Evolutionary conservation across 2,888 invertebrate species (phyloP).

Genomic region (Lutraria lutraria): DNA sequence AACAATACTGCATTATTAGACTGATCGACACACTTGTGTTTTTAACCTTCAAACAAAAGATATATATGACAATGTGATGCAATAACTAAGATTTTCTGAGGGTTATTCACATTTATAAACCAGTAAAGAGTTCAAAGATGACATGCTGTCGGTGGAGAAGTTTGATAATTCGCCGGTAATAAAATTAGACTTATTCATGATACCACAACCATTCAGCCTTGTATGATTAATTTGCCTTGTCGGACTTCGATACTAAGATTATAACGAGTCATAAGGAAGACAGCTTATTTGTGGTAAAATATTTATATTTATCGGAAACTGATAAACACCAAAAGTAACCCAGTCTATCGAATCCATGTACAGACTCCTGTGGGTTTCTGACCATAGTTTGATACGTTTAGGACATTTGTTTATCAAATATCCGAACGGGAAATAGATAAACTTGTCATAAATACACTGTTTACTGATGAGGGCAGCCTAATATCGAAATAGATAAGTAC

Average conservation of each 20-base stretch:
- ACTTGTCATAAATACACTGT: neutral
- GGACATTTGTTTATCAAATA: neutral
- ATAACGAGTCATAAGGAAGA: neutral
- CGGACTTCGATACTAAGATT: neutral
- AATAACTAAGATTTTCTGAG: too few relatives aligned
- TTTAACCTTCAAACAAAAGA: too few relatives aligned
- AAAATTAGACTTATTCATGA: neutral
- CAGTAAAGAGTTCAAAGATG: too few relatives aligned
- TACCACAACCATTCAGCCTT: neutral
- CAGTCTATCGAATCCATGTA: neutral
- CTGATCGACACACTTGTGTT: too few relatives aligned
- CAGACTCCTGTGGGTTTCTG: neutral
- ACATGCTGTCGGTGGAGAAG: too few relatives aligned
- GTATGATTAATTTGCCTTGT: neutral
- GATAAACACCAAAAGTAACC: neutral
- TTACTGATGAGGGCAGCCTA: constrained; percentile 13
- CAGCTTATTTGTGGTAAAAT: constrained; percentile 4
- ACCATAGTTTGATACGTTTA: neutral
- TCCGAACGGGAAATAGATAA: neutral
- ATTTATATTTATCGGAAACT: neutral
- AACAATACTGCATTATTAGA: too few relatives aligned
- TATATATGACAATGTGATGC: too few relatives aligned
- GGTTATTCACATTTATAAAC: too few relatives aligned
- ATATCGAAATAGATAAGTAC: neutral
- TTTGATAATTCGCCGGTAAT: too few relatives aligned